These are phyloP conservation scores for Phymatocera aterrima DNA, from an alignment of 2,888 invertebrate genomes.

Conservation along the genomic window DNA sequence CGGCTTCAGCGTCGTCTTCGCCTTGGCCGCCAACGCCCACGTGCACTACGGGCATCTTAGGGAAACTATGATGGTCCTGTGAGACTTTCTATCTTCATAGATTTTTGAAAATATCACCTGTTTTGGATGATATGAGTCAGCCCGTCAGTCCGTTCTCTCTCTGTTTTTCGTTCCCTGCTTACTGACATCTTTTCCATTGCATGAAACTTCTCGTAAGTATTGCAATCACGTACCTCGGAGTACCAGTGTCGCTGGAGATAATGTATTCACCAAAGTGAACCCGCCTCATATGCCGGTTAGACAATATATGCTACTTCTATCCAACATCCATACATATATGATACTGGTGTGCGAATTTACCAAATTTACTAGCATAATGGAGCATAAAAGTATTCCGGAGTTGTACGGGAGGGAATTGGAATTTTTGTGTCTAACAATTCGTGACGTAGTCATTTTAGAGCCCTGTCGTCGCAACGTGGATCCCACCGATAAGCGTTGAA, in stretches of 20 bases:
- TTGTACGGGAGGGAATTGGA: neutral
- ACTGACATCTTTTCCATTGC: neutral
- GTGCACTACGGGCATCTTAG: constrained; percentile 23
- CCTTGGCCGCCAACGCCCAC: constrained; percentile 2
- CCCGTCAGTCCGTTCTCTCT: neutral
- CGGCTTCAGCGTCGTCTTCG: neutral
- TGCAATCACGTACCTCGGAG: constrained; percentile 28
- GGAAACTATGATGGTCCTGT: constrained; percentile 1
- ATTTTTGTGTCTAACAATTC: constrained; percentile 10
- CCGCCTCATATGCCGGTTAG: neutral
- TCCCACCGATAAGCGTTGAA: constrained; percentile 24
- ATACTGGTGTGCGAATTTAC: neutral
- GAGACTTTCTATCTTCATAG: constrained; percentile 28
- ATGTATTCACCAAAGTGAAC: constrained; percentile 13
- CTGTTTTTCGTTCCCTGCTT: neutral
- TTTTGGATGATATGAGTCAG: neutral
- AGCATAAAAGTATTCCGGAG: neutral
- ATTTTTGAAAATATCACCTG: constrained; percentile 28
- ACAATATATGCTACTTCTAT: neutral
- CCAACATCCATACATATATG: no score
- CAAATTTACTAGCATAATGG: neutral
- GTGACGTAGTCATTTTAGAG: neutral
- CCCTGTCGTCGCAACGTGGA: constrained; percentile 7
- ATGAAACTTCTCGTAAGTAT: neutral
- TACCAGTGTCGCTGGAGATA: constrained; percentile 20